Conservation (phyloP, 2,888 invertebrate species). For the Meteorus cinctellus region DNA sequence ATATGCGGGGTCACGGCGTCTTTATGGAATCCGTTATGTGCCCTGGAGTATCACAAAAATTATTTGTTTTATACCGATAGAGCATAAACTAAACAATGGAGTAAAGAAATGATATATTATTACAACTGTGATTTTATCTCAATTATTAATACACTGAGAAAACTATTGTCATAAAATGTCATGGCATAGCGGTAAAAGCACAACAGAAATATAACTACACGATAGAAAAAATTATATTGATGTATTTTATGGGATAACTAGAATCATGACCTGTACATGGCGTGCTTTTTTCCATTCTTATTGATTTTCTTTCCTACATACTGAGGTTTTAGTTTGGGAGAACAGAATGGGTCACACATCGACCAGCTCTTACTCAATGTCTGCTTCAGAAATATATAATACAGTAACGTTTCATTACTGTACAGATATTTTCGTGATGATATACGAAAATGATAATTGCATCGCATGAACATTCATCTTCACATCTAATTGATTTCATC, state of each 20-base stretch:
- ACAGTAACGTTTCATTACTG: no score
- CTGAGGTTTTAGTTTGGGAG: no score
- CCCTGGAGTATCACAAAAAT: background rate
- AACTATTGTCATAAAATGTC: slow-evolving; percentile 1
- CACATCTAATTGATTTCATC: slow-evolving; percentile 52
- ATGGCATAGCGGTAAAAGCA: background rate
- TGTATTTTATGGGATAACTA: no score
- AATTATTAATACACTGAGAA: background rate
- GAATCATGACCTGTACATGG: background rate
- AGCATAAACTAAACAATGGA: background rate
- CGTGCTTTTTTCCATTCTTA: background rate
- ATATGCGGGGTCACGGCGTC: slow-evolving; percentile 50
- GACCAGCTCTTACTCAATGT: no score
- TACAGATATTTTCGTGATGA: no score
- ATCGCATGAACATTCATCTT: slow-evolving; percentile 14
- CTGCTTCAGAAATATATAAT: no score
- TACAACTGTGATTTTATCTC: background rate
- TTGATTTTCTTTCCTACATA: no score
- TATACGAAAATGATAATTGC: slow-evolving; percentile 12
- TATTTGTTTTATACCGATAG: background rate
- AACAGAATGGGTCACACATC: no score
- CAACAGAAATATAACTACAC: no score
- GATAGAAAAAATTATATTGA: no score
- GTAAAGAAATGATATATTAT: background rate
- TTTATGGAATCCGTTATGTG: slow-evolving; percentile 50